Conservation (phyloP, 1,140 invertebrate genomes). For the Heliconius eleuchia region DNA sequence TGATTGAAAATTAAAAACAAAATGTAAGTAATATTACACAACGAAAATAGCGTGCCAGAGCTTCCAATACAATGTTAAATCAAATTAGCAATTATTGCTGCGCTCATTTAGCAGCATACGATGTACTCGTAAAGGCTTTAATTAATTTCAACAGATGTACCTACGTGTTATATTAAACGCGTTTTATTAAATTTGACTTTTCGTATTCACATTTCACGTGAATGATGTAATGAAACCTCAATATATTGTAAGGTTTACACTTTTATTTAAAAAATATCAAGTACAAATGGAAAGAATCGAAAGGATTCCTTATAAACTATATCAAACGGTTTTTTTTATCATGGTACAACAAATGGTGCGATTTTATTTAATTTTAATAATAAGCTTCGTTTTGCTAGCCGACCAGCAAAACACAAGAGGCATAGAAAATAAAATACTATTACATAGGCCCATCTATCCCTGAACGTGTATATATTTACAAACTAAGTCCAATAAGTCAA, state of each 20-base stretch:
- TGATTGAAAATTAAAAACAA: background rate
- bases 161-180: constrained; percentile 5
- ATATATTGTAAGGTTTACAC: background rate
- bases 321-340: too few relatives aligned
- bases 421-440: background rate
- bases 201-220: background rate
- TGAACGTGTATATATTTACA: background rate
- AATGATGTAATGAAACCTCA: background rate
- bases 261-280: background rate
- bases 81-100: constrained; percentile 13
- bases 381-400: background rate
- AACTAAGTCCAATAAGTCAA: background rate
- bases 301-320: too few relatives aligned
- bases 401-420: background rate
- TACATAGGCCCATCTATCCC: background rate
- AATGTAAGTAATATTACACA: background rate
- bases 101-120: constrained; percentile 4
- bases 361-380: too few relatives aligned
- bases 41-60: background rate
- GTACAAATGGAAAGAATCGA: too few relatives aligned
- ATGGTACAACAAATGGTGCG: too few relatives aligned
- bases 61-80: constrained; percentile 12
- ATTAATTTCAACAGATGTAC: constrained; percentile 9
- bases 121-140: constrained; percentile 8
- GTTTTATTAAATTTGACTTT: constrained; percentile 3